Evolutionary conservation across 2,888 invertebrate genomes (phyloP).

Genomic region (Standfussiana lucernea): DNA sequence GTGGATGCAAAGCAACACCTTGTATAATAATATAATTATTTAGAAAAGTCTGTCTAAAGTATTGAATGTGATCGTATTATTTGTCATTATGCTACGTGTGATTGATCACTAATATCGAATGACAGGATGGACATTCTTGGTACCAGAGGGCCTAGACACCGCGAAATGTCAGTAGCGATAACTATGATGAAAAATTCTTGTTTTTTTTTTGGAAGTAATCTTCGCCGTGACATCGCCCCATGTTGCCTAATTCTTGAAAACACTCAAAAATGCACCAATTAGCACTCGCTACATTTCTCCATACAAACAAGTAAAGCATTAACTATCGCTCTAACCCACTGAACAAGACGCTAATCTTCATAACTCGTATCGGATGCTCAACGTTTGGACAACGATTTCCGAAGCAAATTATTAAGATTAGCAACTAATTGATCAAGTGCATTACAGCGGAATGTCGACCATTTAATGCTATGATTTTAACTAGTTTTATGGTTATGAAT

Average conservation of each 20-base stretch:
- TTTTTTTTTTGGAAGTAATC: too few species aligned
- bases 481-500: not conserved
- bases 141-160: too few species aligned
- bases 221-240: too few species aligned
- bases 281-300: slow-evolving; percentile 15
- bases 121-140: too few species aligned
- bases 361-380: slow-evolving; percentile 43
- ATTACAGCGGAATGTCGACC: not conserved
- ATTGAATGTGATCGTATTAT: too few species aligned
- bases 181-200: too few species aligned
- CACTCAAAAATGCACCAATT: slow-evolving; percentile 10
- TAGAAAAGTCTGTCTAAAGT: not conserved
- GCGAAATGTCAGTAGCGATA: too few species aligned
- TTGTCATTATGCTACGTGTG: too few species aligned
- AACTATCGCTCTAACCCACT: slow-evolving; percentile 24
- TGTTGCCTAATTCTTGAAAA: not conserved
- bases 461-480: not conserved
- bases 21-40: too few species aligned
- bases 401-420: slow-evolving; percentile 60
- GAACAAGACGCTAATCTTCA: slow-evolving; percentile 43
- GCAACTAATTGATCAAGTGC: slow-evolving; percentile 48
- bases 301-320: not conserved
- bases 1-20: too few species aligned
- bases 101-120: too few species aligned
- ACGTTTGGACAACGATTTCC: slow-evolving; percentile 48